Evolutionary conservation across 1,140 invertebrate genomes (phyloP), one percentile per base, ranked within the genome.

Genomic region (Acyrthosiphon pisum): DNA sequence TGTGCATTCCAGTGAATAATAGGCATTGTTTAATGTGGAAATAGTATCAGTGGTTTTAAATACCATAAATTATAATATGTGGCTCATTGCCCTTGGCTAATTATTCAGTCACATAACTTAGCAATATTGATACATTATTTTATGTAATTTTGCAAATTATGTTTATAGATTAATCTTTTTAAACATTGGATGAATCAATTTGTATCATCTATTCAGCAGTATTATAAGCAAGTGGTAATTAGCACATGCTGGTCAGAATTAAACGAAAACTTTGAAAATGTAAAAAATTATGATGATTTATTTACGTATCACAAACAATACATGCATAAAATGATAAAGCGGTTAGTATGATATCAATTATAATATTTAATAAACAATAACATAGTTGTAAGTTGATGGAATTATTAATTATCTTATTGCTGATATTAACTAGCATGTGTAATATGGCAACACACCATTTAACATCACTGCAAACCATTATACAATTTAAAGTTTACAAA

Each of bases 171-270:
- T 22, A 84, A 93, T 84, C 48, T 93, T 50, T 93, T 93, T 22
- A 93, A 93, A 84, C 35, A 93, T 86, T 50, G 68, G 46, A 93
- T 93, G 91, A 41, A 30, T 84, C 91, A 93, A 56, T 93, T 93
- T 93, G 35, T 84, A 22, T 50, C 91, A 56, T 93, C 91, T 50
- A 93, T 93, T 37, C 91, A 93, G 50, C 91, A 93, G n/a, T 93
- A 93, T 53, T 93, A 84, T 53, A 93, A 93, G 48, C 91, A 93
- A 93, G 48, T 93, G 7, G 91, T 93, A 9, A 53, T 93, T 18
- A 37, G 46, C 18, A 56, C 46, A 18, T 93, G 81, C 53, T 93
- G 91, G 91, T 50, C 76, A 23, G 48, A 93, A 50, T 84, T 93
- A 41, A 84, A 84, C 30, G 48, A 86, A 44, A 93, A 44, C 9